These are phyloP conservation scores for Astur gentilis DNA, from an alignment of 2,113 vertebrate species.

Conservation along the genomic window DNA sequence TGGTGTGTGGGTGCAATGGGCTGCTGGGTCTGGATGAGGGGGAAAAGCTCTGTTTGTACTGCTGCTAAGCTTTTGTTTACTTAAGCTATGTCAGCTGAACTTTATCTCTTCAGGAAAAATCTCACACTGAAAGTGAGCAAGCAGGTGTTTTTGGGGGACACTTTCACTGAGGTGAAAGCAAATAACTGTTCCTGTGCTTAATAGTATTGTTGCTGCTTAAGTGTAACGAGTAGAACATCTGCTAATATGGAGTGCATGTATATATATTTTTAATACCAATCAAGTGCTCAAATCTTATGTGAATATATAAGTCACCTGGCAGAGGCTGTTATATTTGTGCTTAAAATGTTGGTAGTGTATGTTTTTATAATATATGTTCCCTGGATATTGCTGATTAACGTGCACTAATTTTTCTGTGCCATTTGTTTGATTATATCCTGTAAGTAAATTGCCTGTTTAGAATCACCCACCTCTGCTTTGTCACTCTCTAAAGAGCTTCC, in stretches of 20 bases:
- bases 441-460: background rate
- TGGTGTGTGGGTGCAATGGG: background rate
- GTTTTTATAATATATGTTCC: background rate
- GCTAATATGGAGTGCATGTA: no score
- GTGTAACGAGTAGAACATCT: background rate
- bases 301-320: background rate
- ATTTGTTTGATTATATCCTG: background rate
- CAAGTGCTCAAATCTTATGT: background rate
- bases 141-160: accelerated
- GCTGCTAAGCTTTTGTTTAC: background rate
- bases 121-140: background rate
- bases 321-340: background rate
- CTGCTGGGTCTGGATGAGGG: no score
- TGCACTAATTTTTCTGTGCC: background rate
- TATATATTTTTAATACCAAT: background rate
- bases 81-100: background rate
- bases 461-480: background rate
- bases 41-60: background rate
- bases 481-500: background rate
- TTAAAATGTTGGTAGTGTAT: background rate
- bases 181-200: background rate
- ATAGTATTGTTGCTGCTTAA: background rate
- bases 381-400: background rate
- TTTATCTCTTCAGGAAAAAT: background rate
- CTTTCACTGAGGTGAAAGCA: background rate